phyloP scores from a whole-genome alignment of 2,113 vertebrate genomes.

The Acanthochromis polyacanthus region DNA sequence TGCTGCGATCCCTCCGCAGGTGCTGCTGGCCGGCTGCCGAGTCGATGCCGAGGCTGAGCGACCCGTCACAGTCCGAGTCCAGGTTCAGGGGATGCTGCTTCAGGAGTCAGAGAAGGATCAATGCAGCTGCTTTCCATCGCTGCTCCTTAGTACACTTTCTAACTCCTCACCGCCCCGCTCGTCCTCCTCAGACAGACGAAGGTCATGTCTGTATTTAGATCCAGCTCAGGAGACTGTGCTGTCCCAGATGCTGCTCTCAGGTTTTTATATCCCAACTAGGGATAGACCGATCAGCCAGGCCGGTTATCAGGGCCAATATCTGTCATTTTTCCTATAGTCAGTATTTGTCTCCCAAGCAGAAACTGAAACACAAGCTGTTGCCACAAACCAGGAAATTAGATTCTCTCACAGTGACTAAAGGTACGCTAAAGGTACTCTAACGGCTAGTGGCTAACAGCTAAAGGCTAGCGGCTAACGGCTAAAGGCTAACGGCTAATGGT shows the following conservation, averaged over 20 bases:
- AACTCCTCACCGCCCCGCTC: constrained; percentile 32
- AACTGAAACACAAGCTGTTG: too few species aligned
- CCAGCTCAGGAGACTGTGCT: constrained; percentile 35
- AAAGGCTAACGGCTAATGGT: too few species aligned
- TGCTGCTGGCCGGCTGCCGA: constrained; percentile 69
- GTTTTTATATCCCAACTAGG: constrained; percentile 28
- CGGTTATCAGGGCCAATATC: too few species aligned
- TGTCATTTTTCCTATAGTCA: too few species aligned
- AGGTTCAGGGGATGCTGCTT: constrained; percentile 67
- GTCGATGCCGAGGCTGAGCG: constrained; percentile 44
- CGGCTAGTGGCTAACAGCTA: too few species aligned
- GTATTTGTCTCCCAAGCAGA: too few species aligned
- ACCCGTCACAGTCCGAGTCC: constrained; percentile 62
- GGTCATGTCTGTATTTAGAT: constrained; percentile 69
- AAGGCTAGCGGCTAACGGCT: too few species aligned
- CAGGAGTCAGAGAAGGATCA: constrained; percentile 41
- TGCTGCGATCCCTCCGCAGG: constrained; percentile 83
- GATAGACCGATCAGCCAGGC: too few species aligned
- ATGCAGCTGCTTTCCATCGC: constrained; percentile 75
- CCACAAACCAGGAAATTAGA: too few species aligned
- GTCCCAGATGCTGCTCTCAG: constrained; percentile 54
- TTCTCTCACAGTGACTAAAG: too few species aligned
- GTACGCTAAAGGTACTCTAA: too few species aligned
- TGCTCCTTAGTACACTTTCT: constrained; percentile 37
- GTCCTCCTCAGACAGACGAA: constrained; percentile 49